These are phyloP conservation scores for Megalops atlanticus DNA, from an alignment of 2,113 vertebrate species.

Conservation along the genomic window DNA sequence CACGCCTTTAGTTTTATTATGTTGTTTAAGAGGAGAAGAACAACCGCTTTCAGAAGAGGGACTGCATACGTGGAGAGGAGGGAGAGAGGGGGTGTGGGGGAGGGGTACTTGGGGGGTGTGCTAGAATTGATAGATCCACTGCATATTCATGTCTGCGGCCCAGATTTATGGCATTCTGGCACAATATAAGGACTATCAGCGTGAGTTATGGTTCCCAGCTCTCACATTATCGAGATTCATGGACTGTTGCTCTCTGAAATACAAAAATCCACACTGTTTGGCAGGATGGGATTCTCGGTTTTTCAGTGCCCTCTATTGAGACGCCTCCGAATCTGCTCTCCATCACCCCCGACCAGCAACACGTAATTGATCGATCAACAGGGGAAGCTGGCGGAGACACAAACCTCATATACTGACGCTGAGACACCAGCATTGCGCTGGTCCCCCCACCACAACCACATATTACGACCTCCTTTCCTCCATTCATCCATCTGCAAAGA, in stretches of 20 bases:
- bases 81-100: background rate
- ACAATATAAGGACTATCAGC: slow-evolving; percentile 79
- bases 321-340: slow-evolving; percentile 64
- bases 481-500: too few relatives aligned
- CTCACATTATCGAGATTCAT: slow-evolving; percentile 86
- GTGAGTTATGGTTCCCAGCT: slow-evolving; percentile 83
- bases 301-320: slow-evolving; percentile 89
- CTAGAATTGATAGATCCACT: slow-evolving; percentile 69
- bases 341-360: slow-evolving; percentile 54
- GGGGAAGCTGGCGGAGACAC: slow-evolving; percentile 42
- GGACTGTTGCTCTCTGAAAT: slow-evolving; percentile 74
- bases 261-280: slow-evolving; percentile 61
- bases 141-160: slow-evolving; percentile 75
- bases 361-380: slow-evolving; percentile 49
- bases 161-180: slow-evolving; percentile 79
- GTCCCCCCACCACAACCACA: too few relatives aligned
- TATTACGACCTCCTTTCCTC: too few relatives aligned
- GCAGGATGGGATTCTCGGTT: slow-evolving; percentile 77
- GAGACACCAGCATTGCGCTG: too few relatives aligned
- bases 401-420: too few relatives aligned
- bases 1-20: background rate
- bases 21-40: background rate
- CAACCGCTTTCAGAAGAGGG: too few relatives aligned
- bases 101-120: background rate
- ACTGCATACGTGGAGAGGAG: too few relatives aligned